Evolutionary conservation across 1,140 invertebrate genomes (phyloP).

Genomic region (Ganaspis sp.): DNA sequence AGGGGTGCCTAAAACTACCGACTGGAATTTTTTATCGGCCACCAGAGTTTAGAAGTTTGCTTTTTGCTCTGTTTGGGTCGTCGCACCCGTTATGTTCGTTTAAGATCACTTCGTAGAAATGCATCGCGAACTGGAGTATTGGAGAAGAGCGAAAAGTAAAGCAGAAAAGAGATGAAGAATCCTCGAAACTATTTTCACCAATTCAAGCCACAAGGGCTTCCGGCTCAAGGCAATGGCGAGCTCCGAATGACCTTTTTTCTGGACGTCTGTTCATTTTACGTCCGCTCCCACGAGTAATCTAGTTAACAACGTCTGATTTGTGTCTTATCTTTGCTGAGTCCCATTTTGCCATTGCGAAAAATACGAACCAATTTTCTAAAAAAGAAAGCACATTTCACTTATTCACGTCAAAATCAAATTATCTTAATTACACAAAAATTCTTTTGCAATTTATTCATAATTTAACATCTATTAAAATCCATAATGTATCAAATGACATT

Average conservation of each 20-base stretch:
- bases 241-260: neutral
- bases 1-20: constrained; percentile 1
- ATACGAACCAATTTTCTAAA: neutral
- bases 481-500: too few species aligned
- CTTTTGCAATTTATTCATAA: too few species aligned
- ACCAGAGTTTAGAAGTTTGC: constrained; percentile 10
- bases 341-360: constrained; percentile 5
- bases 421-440: too few species aligned
- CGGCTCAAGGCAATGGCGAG: constrained; percentile 17
- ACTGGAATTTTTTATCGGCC: constrained; percentile 10
- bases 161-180: constrained; percentile 18
- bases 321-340: neutral
- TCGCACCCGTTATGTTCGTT: constrained; percentile 50
- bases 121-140: constrained; percentile 38
- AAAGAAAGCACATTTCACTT: neutral
- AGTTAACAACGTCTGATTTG: constrained; percentile 18
- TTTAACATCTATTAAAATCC: too few species aligned
- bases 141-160: constrained; percentile 20
- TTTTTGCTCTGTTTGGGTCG: constrained; percentile 41
- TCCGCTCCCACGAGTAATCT: constrained; percentile 4
- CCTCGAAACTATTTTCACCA: constrained; percentile 31
- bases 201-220: neutral
- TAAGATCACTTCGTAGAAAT: constrained; percentile 45
- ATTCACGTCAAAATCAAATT: neutral
- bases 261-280: constrained; percentile 2